Percentiles rank a stretch among this genome's conserved stretches.
phyloP scores from a whole-genome alignment of 1,140 invertebrate genomes.

The Penaeus vannamei region DNA sequence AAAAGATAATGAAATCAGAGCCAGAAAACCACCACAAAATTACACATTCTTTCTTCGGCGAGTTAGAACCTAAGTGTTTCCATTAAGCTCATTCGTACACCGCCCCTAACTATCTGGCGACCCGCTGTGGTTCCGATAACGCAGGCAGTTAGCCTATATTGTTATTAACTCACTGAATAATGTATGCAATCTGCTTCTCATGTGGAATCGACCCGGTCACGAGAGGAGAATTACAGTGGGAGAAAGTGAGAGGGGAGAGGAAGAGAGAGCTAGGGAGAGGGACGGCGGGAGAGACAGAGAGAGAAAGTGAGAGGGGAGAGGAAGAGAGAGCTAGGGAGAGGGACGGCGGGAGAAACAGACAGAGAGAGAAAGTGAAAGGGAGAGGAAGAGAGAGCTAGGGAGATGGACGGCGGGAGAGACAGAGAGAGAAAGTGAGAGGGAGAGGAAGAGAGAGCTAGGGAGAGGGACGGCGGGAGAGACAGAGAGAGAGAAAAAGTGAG shows the following conservation, averaged over 20 bases:
- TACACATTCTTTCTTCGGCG: background rate
- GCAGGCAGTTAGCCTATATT: background rate
- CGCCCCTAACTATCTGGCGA: too few species aligned
- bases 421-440: background rate
- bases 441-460: background rate
- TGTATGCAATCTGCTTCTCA: constrained; percentile 3
- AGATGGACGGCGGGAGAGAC: background rate
- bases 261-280: background rate
- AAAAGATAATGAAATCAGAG: background rate
- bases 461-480: too few species aligned
- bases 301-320: background rate
- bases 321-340: background rate
- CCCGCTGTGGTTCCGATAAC: too few species aligned
- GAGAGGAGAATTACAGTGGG: background rate
- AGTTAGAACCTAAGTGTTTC: too few species aligned
- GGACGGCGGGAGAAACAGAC: background rate
- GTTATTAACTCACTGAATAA: constrained; percentile 18
- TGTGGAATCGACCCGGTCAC: background rate
- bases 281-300: background rate
- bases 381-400: background rate
- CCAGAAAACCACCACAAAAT: background rate
- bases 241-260: constrained; percentile 5
- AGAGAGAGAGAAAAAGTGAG: background rate
- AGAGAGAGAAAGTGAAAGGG: background rate
- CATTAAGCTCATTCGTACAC: too few species aligned